phyloP scores from a whole-genome alignment of 1,140 invertebrate genomes.

The Papilio aristodemus region DNA sequence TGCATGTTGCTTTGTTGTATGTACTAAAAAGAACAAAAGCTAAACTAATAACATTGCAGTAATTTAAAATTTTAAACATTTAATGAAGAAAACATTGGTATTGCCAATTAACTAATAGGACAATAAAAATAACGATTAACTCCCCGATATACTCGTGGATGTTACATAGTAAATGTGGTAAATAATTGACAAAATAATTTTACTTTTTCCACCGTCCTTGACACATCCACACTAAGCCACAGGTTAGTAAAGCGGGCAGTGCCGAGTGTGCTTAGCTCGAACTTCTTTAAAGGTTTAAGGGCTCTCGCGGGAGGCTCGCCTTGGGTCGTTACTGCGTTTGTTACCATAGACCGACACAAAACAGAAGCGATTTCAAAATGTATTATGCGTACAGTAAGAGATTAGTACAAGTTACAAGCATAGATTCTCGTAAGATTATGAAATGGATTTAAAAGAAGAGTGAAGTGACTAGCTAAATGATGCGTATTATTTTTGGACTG shows the following conservation, averaged over 20 bases:
- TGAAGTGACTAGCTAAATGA: too few species aligned
- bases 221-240: not conserved
- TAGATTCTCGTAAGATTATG: too few species aligned
- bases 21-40: not conserved
- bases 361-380: not conserved
- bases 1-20: not conserved
- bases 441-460: too few species aligned
- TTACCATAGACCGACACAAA: not conserved
- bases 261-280: not conserved
- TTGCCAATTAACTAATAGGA: too few species aligned
- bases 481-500: too few species aligned
- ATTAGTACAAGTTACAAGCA: too few species aligned
- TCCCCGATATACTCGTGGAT: too few species aligned
- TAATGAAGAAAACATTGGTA: too few species aligned
- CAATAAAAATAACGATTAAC: too few species aligned
- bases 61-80: too few species aligned
- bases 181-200: not conserved
- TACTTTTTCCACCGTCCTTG: not conserved
- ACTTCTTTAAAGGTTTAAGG: not conserved
- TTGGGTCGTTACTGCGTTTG: conserved; percentile 15
- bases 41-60: too few species aligned
- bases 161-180: too few species aligned
- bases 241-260: not conserved
- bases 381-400: not conserved
- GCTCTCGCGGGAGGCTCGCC: not conserved